Evolutionary conservation across 1,140 invertebrate species (phyloP).

Genomic region (Acromyrmex heyeri): DNA sequence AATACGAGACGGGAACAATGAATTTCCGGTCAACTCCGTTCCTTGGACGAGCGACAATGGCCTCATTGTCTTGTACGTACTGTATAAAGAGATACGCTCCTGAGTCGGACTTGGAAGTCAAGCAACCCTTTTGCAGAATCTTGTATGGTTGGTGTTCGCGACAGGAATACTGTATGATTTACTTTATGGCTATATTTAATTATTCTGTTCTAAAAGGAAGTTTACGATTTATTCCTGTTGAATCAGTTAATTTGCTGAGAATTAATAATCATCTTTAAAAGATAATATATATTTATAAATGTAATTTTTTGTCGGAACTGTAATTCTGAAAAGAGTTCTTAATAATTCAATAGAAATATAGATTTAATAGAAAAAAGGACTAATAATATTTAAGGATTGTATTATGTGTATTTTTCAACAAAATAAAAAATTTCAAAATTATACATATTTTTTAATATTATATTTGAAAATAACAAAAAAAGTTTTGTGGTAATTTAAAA

Average conservation of each 20-base stretch:
- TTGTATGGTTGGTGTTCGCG: not conserved
- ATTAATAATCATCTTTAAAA: not conserved
- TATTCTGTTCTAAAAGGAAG: not conserved
- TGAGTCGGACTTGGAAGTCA: not conserved
- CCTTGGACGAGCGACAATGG: constrained; percentile 68
- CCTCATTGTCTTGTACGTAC: constrained; percentile 66
- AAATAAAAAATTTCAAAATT: too few relatives aligned
- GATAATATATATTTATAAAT: not conserved
- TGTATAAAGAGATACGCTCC: constrained; percentile 73
- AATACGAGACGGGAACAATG: constrained; percentile 69
- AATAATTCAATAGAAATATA: not conserved
- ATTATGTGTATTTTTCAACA: too few relatives aligned
- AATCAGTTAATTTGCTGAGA: not conserved
- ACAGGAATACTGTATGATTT: not conserved
- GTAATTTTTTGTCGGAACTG: not conserved
- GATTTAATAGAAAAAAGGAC: not conserved
- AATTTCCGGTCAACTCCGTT: constrained; percentile 72
- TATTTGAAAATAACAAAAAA: too few relatives aligned
- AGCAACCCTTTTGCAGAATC: constrained; percentile 14
- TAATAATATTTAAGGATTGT: not conserved
- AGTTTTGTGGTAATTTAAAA: too few relatives aligned
- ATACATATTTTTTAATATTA: too few relatives aligned
- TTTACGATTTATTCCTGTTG: not conserved
- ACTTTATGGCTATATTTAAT: constrained; percentile 1
- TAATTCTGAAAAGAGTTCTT: not conserved